phyloP scores from a whole-genome alignment of 2,797 vertebrate genomes.

The Loris lydekkerianus region DNA sequence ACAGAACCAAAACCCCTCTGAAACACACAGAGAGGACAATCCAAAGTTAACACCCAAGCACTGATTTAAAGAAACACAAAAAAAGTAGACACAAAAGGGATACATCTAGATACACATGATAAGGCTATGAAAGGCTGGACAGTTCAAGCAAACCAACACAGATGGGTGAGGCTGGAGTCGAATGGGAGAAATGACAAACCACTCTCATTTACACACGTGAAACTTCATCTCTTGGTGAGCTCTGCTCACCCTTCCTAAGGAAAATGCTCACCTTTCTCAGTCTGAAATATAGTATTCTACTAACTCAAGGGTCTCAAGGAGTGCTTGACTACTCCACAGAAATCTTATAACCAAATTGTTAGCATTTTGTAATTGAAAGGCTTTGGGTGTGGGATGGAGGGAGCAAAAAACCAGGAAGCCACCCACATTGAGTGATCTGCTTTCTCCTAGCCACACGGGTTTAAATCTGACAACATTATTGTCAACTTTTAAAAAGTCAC shows the following conservation, averaged over 20 bases:
- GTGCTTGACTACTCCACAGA: neutral
- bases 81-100: slow-evolving; percentile 78
- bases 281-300: slow-evolving; percentile 19
- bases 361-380: neutral
- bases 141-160: slow-evolving; percentile 73
- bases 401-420: neutral
- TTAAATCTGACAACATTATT: slow-evolving; percentile 56
- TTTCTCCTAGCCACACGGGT: slow-evolving; percentile 42
- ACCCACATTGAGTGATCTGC: neutral
- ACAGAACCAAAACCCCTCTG: slow-evolving; percentile 42
- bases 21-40: neutral
- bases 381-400: neutral
- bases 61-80: slow-evolving; percentile 67
- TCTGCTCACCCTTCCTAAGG: neutral
- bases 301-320: slow-evolving; percentile 43
- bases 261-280: neutral
- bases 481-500: slow-evolving; percentile 72
- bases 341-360: slow-evolving; percentile 21
- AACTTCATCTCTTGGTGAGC: neutral
- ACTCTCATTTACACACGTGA: neutral
- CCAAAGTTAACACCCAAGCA: slow-evolving; percentile 51
- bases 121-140: slow-evolving; percentile 76
- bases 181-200: slow-evolving; percentile 45
- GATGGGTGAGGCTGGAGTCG: slow-evolving; percentile 5
- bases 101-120: slow-evolving; percentile 67